Conservation (phyloP, 2,797 vertebrate species). For the Characodon lateralis region DNA sequence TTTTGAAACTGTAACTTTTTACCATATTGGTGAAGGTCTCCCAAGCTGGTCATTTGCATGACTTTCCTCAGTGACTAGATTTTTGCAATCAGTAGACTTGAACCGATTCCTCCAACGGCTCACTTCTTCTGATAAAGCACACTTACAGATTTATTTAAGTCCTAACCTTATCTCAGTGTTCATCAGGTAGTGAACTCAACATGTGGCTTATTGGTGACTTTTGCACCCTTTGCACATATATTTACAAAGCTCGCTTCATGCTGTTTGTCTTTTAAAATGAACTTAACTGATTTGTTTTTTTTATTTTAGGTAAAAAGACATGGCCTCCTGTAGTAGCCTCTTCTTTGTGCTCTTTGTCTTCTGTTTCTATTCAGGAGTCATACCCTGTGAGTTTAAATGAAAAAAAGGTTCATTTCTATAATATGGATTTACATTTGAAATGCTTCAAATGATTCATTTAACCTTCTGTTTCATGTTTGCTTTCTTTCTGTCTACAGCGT, state of each 20-base stretch:
- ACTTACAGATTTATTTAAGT: background rate
- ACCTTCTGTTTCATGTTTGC: background rate
- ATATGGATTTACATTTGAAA: background rate
- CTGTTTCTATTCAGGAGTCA: rapidly evolving
- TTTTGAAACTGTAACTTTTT: background rate
- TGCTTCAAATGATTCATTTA: background rate
- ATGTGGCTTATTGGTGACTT: background rate
- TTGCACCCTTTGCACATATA: background rate
- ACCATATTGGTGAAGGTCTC: background rate
- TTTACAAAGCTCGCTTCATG: background rate
- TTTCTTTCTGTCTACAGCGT: conserved; percentile 31
- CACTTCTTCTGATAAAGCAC: background rate
- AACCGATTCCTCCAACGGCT: too few relatives aligned
- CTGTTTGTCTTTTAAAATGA: background rate
- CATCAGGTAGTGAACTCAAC: background rate
- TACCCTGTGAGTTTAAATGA: background rate
- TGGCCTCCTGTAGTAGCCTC: conserved; percentile 21
- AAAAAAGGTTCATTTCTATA: background rate
- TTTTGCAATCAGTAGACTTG: background rate
- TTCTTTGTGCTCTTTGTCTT: rapidly evolving
- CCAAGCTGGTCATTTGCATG: background rate
- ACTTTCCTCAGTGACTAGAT: background rate
- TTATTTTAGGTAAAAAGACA: conserved; percentile 42
- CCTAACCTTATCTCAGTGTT: background rate
- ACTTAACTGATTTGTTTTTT: background rate